phyloP scores from a whole-genome alignment of 1,140 invertebrate species.

The Samia ricini region DNA sequence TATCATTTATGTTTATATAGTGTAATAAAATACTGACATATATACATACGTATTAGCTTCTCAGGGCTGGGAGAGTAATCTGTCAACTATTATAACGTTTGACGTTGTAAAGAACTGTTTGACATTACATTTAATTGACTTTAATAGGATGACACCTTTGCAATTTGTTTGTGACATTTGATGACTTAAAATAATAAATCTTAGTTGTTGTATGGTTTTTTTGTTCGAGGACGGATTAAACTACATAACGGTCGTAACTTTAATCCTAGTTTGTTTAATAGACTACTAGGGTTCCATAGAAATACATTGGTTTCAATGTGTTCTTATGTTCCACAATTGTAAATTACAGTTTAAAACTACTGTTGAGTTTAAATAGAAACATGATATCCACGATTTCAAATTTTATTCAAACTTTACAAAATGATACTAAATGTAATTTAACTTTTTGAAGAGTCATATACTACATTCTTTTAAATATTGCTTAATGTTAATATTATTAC shows the following conservation, averaged over 20 bases:
- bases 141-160: slow-evolving; percentile 10
- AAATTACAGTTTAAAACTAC: too few relatives aligned
- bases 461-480: too few relatives aligned
- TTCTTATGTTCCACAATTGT: too few relatives aligned
- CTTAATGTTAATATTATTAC: too few relatives aligned
- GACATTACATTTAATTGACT: slow-evolving; percentile 22
- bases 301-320: too few relatives aligned
- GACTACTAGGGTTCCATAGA: background rate
- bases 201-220: background rate
- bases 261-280: background rate
- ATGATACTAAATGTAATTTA: too few relatives aligned
- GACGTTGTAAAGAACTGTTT: slow-evolving; percentile 24
- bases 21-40: slow-evolving; percentile 5
- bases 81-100: slow-evolving; percentile 31
- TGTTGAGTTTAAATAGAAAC: too few relatives aligned
- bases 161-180: slow-evolving; percentile 5
- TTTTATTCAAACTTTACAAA: too few relatives aligned
- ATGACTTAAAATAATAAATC: background rate
- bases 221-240: background rate
- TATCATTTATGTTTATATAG: background rate
- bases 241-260: background rate
- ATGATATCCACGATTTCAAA: too few relatives aligned
- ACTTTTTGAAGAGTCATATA: too few relatives aligned
- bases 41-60: slow-evolving; percentile 21
- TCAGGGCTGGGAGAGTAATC: slow-evolving; percentile 23